Evolutionary conservation across 2,113 vertebrate genomes (phyloP).

Genomic region (Hiodon tergisus): DNA sequence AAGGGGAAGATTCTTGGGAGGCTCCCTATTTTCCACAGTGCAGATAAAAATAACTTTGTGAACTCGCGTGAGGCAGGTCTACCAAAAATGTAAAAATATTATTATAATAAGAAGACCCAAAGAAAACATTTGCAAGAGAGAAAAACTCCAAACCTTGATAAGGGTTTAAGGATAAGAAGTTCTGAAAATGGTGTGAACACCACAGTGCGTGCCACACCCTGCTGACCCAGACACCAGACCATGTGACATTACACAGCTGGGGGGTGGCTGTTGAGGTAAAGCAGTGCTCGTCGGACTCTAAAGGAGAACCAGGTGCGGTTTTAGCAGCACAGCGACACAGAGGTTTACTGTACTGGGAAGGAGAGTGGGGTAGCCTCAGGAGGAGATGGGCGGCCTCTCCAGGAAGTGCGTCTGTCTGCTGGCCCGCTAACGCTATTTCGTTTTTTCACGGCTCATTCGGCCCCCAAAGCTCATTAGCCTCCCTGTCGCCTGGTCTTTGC

Average conservation of each 20-base stretch:
- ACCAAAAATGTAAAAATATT: slow-evolving; percentile 16
- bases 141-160: not conserved
- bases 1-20: slow-evolving; percentile 30
- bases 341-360: not conserved
- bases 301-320: not conserved
- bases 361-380: not conserved
- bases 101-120: slow-evolving; percentile 15
- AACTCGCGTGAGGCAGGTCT: slow-evolving; percentile 13
- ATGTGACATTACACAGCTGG: not conserved
- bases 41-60: slow-evolving; percentile 40
- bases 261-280: not conserved
- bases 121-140: not conserved
- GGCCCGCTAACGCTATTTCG: not conserved
- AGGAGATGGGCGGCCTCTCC: not conserved
- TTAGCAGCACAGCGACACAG: not conserved
- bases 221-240: not conserved
- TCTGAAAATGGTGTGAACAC: not conserved
- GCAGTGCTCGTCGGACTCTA: not conserved
- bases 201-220: too few species aligned
- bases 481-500: slow-evolving; percentile 4
- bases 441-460: slow-evolving; percentile 11
- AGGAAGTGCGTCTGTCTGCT: not conserved
- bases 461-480: not conserved
- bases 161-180: too few species aligned
- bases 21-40: slow-evolving; percentile 18